These are phyloP conservation scores for Athrips mouffetella DNA, from an alignment of 2,888 invertebrate species.

Conservation along the genomic window DNA sequence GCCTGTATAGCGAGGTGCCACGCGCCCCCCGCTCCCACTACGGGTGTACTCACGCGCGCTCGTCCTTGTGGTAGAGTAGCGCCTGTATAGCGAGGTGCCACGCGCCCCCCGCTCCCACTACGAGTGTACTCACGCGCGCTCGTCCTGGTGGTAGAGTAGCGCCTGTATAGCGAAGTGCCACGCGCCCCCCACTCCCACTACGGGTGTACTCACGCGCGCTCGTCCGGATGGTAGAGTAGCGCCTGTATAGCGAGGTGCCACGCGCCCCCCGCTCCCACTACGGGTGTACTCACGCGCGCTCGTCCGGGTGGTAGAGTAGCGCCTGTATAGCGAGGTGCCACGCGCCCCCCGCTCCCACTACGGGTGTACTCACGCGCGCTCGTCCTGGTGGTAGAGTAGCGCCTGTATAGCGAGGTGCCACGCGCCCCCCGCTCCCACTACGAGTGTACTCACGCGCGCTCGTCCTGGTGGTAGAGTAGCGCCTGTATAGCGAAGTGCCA, in stretches of 20 bases:
- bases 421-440: constrained; percentile 57
- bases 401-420: constrained; percentile 35
- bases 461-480: too few species aligned
- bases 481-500: constrained; percentile 35
- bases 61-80: too few species aligned
- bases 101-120: constrained; percentile 57
- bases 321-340: constrained; percentile 35
- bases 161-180: constrained; percentile 35
- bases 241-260: constrained; percentile 35
- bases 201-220: constrained; percentile 44
- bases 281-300: constrained; percentile 44
- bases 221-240: too few species aligned
- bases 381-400: too few species aligned
- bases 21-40: constrained; percentile 57
- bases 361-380: constrained; percentile 44
- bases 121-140: constrained; percentile 44
- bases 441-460: constrained; percentile 44
- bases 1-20: constrained; percentile 35
- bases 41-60: constrained; percentile 44
- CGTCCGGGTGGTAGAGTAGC: too few species aligned
- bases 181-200: constrained; percentile 57
- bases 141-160: too few species aligned
- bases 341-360: constrained; percentile 57
- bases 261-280: constrained; percentile 57
- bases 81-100: constrained; percentile 35